Base-by-base conservation (phyloP, 2,113 vertebrate species). In the Hemichromis elongatus region DNA sequence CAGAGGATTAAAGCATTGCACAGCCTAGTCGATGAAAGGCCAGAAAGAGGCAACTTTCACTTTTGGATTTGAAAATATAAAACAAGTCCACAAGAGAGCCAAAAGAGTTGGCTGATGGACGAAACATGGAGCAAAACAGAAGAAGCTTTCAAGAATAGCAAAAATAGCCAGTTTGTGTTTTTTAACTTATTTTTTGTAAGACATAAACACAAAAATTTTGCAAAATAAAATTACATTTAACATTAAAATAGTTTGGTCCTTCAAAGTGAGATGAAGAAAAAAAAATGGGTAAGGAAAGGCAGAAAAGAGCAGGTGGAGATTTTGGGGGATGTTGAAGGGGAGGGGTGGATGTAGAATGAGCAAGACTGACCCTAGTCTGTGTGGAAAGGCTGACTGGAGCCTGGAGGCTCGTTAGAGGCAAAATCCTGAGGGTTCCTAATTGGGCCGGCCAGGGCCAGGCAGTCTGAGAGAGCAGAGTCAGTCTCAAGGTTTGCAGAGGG, bases 401-500 rank as follows among this genome's bases (percentile, higher is more conserved):
- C 91, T 80, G 82, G 88, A 92, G 95, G 95, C 90, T 97, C 94
- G 94, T 97, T 97, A 97, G 96, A 96, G 95, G 96, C 94, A 96
- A 95, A 96, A 96, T 97, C 96, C 97, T 97, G 95, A 97, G 97
- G 96, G 96, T 96, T 96, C 96, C 96, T 98, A 98, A 99, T 99
- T 98, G 97, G 97, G 94, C 96, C 95, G 94, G 95, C 97, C 96
- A 96, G 97, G 96, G 96, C 96, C 97, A 96, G 94, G 85, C 81
- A 90, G 94, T 97, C 96, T 96, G 93, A 94, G 95, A 96, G 95
- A 89, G 96, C 96, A 97, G 96, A 97, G 97, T 97, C 97, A 97
- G 97, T 96, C 91, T 93, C 87, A 87, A 97, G 97, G 96, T 95
- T 96, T 92, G 86, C 79, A 77, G 88, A 81, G 88, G 82, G 80